Conservation (phyloP, 2,888 invertebrate genomes). For the Xylota sylvarum region DNA sequence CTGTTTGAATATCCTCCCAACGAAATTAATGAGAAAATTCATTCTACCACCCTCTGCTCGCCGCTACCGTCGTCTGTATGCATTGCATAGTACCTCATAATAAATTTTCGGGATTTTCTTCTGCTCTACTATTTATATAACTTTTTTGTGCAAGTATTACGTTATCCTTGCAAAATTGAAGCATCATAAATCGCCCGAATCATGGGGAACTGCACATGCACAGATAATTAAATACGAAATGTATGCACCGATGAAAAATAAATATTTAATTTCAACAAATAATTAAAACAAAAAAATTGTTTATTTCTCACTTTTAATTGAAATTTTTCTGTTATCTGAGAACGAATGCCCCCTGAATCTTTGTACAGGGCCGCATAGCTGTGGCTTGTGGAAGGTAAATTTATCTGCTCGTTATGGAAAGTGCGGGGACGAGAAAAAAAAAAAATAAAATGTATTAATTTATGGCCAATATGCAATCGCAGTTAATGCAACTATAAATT, state of each 20-base stretch:
- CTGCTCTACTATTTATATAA: not conserved
- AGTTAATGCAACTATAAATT: constrained; percentile 51
- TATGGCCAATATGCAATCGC: constrained; percentile 48
- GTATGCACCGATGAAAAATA: constrained; percentile 21
- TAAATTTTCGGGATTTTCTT: constrained; percentile 43
- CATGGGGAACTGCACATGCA: constrained; percentile 11
- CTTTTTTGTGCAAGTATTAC: not conserved
- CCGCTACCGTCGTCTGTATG: constrained; percentile 14
- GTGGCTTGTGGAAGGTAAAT: constrained; percentile 20
- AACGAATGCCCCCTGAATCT: not conserved
- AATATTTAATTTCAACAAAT: constrained; percentile 49
- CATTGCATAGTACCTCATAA: not conserved
- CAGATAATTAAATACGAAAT: constrained; percentile 45
- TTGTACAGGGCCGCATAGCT: not conserved
- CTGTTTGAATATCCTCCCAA: constrained; percentile 50
- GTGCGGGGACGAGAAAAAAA: not conserved
- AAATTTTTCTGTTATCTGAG: constrained; percentile 45
- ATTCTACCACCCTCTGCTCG: constrained; percentile 9
- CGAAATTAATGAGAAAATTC: constrained; percentile 72
- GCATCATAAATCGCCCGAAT: constrained; percentile 20
- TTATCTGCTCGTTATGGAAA: constrained; percentile 40
- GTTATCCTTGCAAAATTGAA: constrained; percentile 22
- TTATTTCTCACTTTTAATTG: constrained; percentile 42
- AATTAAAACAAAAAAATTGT: constrained; percentile 30
- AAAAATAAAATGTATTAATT: constrained; percentile 29